Evolutionary conservation across 2,888 invertebrate genomes (phyloP), one percentile per base, ranked within the genome.

Genomic region (Polymixis flavicincta): DNA sequence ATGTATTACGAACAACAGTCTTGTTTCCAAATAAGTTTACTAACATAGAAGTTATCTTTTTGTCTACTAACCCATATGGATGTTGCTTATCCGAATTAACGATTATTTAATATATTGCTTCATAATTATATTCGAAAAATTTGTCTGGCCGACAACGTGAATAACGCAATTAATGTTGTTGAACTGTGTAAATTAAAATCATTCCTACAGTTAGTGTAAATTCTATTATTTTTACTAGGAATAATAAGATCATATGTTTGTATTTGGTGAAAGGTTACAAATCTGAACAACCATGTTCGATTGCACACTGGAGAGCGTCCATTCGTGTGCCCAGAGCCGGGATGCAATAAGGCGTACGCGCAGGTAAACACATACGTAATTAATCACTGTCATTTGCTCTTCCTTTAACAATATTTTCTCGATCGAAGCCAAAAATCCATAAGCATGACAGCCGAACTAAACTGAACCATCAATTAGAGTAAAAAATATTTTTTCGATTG

Each of bases 221-320:
- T n/a, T n/a, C n/a, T n/a, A 57, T 9, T 8, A 9, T 19, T 19
- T 57, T 57, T 28, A 57, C 9, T 57, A 19, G 28, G 28, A 28
- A 11, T 42, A 54, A 13, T 37, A 37, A 25, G 22, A 48, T 59
- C 8, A 63, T 50, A 60, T 28, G 37, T 50, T 71, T 61, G n/a
- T 55, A 61, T 48, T 69, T 55, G 9, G 8, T 25, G 82, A 68
- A 88, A 96, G 96, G 96, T 96, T 75, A 96, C 96, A 19, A 96
- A 96, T 85, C 89, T 96, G 71, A 96, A 96, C 87, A 96, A 96
- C 81, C 96, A 96, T 82, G 95, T 96, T 45, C 93, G 96, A n/a
- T 91, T 96, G 14, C 96, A 96, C 84, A 96, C 96, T 0, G 96
- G 96, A 37, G 96, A 96, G 90, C 91, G 96, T 32, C 96, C 96